These are phyloP conservation scores for Toxonevra muliebris DNA, from an alignment of 2,888 invertebrate genomes.

Conservation along the genomic window DNA sequence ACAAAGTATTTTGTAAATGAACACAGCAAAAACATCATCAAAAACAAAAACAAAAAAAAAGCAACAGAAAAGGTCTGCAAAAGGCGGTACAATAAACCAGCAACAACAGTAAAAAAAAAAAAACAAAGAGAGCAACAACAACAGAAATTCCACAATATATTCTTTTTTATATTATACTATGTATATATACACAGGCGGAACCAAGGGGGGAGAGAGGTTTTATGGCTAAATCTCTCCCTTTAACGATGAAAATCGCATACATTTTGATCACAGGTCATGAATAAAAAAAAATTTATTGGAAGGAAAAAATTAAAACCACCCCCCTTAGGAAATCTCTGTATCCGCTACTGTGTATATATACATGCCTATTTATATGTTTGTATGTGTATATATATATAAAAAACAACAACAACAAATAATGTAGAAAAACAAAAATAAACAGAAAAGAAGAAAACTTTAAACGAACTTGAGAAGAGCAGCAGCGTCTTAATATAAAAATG, in stretches of 20 bases:
- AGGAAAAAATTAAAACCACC: no score
- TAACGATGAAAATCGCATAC: no score
- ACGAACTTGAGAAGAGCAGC: background rate
- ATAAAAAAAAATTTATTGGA: no score
- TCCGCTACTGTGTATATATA: no score
- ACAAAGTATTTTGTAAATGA: background rate
- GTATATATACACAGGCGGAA: no score
- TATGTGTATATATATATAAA: background rate
- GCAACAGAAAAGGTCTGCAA: background rate
- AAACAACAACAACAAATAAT: background rate
- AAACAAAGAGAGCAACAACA: background rate
- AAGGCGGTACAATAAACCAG: constrained; percentile 1
- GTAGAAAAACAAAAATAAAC: background rate
- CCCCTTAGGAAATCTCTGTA: no score
- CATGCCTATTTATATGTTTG: no score
- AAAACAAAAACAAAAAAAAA: background rate
- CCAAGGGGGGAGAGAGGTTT: no score
- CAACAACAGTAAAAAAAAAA: background rate
- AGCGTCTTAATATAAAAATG: constrained; percentile 28
- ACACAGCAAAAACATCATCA: background rate
- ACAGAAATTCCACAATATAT: background rate
- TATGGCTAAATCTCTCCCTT: no score
- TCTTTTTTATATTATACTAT: no score
- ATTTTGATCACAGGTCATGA: no score
- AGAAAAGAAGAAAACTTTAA: constrained; percentile 21